These are phyloP conservation scores for Axinella damicornis DNA, from an alignment of 37 sponge, comb jelly and placozoan genomes.

Conservation along the genomic window DNA sequence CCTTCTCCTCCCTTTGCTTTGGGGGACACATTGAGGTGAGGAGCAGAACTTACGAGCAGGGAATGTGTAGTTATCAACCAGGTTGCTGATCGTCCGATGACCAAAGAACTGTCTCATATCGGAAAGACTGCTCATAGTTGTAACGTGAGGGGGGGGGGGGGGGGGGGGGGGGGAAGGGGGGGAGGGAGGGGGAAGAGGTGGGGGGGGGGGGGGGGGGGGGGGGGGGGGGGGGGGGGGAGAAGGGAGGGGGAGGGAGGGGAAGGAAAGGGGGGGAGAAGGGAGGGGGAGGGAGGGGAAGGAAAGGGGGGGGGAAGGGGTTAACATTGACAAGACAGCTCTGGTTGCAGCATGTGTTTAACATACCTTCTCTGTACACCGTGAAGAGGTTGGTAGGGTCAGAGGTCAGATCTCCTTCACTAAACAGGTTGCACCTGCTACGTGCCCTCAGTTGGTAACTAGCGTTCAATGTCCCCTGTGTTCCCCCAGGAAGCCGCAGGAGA, in stretches of 20 bases:
- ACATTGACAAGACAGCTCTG: not conserved
- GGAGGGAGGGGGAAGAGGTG: too few relatives aligned
- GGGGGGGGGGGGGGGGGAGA: too few relatives aligned
- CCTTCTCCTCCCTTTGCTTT: too few relatives aligned
- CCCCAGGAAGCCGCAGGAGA: not conserved
- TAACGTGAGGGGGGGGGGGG: not conserved
- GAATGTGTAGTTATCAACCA: not conserved
- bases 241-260: too few relatives aligned
- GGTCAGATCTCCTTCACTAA: not conserved
- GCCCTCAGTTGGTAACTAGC: conserved; percentile 2
- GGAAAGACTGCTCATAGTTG: not conserved
- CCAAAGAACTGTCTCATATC: not conserved
- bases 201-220: too few relatives aligned
- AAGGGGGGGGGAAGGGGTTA: not conserved
- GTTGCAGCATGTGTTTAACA: not conserved
- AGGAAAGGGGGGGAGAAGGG: too few relatives aligned
- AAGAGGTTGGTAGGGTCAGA: not conserved
- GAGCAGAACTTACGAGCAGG: conserved; percentile 14
- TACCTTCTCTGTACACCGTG: not conserved
- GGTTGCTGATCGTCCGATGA: not conserved
- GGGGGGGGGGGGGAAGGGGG: too few relatives aligned
- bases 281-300: not conserved
- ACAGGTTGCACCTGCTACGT: not conserved
- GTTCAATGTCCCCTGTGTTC: not conserved
- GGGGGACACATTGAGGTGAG: too few relatives aligned